Conservation (phyloP, 2,797 vertebrate genomes). For the Rhabdophis nuchalis region DNA sequence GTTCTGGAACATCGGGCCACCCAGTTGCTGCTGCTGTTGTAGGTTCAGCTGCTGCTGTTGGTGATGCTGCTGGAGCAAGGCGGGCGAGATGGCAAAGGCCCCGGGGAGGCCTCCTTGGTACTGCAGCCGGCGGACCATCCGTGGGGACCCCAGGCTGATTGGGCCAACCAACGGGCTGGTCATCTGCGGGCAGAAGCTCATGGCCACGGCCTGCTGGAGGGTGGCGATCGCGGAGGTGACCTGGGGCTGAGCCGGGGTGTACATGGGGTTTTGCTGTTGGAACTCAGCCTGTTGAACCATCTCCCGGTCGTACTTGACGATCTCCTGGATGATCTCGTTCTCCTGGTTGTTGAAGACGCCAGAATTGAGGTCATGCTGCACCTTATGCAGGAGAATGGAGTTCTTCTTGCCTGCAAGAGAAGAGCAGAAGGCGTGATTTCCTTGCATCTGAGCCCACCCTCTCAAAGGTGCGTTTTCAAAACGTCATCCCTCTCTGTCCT, state of each 20-base stretch:
- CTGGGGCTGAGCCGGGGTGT: slow-evolving; percentile 74
- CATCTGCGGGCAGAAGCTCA: slow-evolving; percentile 93
- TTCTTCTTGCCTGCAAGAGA: slow-evolving; percentile 90
- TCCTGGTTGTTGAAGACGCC: slow-evolving; percentile 97
- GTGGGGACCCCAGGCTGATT: slow-evolving; percentile 82
- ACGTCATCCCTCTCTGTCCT: no score
- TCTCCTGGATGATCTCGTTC: slow-evolving; percentile 98
- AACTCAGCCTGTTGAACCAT: slow-evolving; percentile 93
- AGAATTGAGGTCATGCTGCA: slow-evolving; percentile 93
- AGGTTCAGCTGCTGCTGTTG: slow-evolving; percentile 58
- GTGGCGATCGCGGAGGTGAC: slow-evolving; percentile 90
- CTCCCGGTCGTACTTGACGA: slow-evolving; percentile 96
- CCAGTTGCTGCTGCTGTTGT: slow-evolving; percentile 49
- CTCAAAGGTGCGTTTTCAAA: not conserved
- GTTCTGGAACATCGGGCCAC: slow-evolving; percentile 2
- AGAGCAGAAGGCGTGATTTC: accelerated
- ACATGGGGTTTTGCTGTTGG: slow-evolving; percentile 77
- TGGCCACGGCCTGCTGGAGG: slow-evolving; percentile 93
- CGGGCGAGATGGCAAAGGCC: slow-evolving; percentile 79
- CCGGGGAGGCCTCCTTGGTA: slow-evolving; percentile 78
- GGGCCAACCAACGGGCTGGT: slow-evolving; percentile 79
- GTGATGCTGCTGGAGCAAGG: slow-evolving; percentile 73
- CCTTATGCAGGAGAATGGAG: slow-evolving; percentile 94
- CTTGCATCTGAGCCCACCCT: accelerated
- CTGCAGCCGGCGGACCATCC: slow-evolving; percentile 83